Evolutionary conservation across 1,140 invertebrate genomes (phyloP), one percentile per base, ranked within the genome.

Genomic region (Cydia pomonella): DNA sequence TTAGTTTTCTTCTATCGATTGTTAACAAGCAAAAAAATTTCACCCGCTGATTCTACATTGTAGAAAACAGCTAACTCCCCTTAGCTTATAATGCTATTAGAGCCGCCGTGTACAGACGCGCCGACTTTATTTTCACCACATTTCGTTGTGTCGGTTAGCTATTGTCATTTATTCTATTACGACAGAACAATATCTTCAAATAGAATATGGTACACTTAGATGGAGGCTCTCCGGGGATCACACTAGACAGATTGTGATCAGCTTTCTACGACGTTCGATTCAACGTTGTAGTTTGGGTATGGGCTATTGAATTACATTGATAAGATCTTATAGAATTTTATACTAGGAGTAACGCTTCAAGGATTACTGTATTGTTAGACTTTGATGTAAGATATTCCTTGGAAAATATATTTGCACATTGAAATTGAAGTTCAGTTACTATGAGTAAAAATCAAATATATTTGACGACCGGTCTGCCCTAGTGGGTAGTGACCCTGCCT

Each of bases 171-270:
- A 41, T 38, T 69, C 16, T 69, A 69, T 69, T 18, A 66, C 29
- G 5, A 33, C 29, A 18, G 64, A 69, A 69, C 64, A 69, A 69
- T 69, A 69, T 69, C 29, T 29, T 69, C 64, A 69, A 69, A 69
- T 69, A 69, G 29, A 69, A 69, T 33, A 69, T 33, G 29, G 64
- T 69, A 23, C 64, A 41, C 64, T 38, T 69, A 33, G 27, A 38
- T 9, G n/a, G 29, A 69, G 64, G 16, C 25, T 69, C 27, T 69
- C 16, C 2, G 29, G 16, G 64, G 64, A 69, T 69, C 64, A 69
- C 64, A 69, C 64, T 33, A 69, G 64, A 69, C 64, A 69, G 64
- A 69, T 69, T 18, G 64, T 23, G 64, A 18, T 29, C 33, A 69
- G 64, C 29, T 69, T 38, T 69, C 64, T 33, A 69, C 27, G 63